These are phyloP conservation scores for Indri indri DNA, from an alignment of 2,113 vertebrate genomes.

Conservation along the genomic window DNA sequence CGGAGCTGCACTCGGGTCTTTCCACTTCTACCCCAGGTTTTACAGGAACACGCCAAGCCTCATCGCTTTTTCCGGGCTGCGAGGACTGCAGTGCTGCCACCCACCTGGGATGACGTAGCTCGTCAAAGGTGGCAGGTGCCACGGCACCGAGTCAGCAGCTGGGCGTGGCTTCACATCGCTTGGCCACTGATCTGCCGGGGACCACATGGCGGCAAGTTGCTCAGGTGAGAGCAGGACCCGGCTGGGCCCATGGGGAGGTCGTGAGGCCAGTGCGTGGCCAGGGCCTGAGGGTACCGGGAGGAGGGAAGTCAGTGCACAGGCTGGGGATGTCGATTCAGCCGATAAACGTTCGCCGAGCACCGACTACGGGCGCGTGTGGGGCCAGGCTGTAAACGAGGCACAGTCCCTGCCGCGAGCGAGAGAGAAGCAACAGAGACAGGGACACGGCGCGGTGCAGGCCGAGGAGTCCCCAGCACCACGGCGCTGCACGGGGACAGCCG, in stretches of 20 bases:
- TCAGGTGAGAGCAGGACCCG: neutral
- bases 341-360: neutral
- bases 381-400: neutral
- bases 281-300: neutral
- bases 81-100: neutral
- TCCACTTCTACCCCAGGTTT: neutral
- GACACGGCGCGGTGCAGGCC: neutral
- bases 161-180: fast-evolving
- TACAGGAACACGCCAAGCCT: neutral
- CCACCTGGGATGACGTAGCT: fast-evolving
- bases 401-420: neutral
- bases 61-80: fast-evolving
- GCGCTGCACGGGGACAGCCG: neutral
- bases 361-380: neutral
- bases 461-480: fast-evolving
- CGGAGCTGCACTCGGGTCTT: neutral
- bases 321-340: neutral
- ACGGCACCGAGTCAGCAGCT: neutral
- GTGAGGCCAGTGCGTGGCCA: neutral
- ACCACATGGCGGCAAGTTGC: neutral
- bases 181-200: neutral
- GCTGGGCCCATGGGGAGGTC: neutral
- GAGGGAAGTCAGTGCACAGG: neutral
- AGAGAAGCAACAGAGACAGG: neutral
- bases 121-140: neutral